A percentile compares a stretch with the other conserved stretches of the same genome.
Evolutionary conservation across 2,797 vertebrate genomes (phyloP).

Genomic region (Sebastes oblongus): DNA sequence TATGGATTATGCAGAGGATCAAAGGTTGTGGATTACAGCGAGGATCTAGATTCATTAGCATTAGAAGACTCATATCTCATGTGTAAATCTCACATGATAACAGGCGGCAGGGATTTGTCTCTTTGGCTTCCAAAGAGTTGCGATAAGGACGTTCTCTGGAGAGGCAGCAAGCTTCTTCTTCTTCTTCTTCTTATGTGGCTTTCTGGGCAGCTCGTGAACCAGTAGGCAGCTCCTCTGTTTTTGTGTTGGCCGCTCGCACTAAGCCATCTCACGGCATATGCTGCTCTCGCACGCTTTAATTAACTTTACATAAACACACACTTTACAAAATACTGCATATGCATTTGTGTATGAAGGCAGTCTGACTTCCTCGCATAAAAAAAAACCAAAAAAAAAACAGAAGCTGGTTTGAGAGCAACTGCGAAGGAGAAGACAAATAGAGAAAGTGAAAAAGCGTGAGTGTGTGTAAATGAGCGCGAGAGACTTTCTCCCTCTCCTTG

Average conservation of each 20-base stretch:
- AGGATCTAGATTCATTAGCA: slow-evolving; percentile 56
- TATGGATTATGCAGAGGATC: slow-evolving; percentile 48
- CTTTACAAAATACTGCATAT: slow-evolving; percentile 36
- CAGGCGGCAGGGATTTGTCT: slow-evolving; percentile 51
- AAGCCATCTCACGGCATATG: slow-evolving; percentile 59
- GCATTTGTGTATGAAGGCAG: slow-evolving; percentile 24
- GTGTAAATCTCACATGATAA: slow-evolving; percentile 62
- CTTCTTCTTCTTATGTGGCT: slow-evolving; percentile 37
- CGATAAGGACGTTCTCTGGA: slow-evolving; percentile 50
- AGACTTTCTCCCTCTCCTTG: slow-evolving; percentile 56
- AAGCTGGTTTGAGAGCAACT: slow-evolving; percentile 17
- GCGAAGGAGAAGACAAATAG: slow-evolving; percentile 46
- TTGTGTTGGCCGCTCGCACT: slow-evolving; percentile 51
- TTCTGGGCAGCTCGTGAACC: slow-evolving; percentile 60
- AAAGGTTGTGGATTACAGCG: slow-evolving; percentile 53
- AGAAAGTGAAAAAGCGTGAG: slow-evolving; percentile 24
- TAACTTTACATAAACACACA: slow-evolving; percentile 42
- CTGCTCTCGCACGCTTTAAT: slow-evolving; percentile 63
- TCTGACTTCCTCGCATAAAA: slow-evolving; percentile 2
- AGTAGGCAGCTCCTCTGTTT: slow-evolving; percentile 52
- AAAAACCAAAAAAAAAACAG: neutral
- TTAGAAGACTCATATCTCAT: slow-evolving; percentile 46
- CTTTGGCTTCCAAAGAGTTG: slow-evolving; percentile 49
- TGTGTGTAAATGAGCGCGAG: slow-evolving; percentile 22
- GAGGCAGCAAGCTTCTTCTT: slow-evolving; percentile 27